phyloP scores from a whole-genome alignment of 2,113 vertebrate genomes.

The Sula dactylatra region DNA sequence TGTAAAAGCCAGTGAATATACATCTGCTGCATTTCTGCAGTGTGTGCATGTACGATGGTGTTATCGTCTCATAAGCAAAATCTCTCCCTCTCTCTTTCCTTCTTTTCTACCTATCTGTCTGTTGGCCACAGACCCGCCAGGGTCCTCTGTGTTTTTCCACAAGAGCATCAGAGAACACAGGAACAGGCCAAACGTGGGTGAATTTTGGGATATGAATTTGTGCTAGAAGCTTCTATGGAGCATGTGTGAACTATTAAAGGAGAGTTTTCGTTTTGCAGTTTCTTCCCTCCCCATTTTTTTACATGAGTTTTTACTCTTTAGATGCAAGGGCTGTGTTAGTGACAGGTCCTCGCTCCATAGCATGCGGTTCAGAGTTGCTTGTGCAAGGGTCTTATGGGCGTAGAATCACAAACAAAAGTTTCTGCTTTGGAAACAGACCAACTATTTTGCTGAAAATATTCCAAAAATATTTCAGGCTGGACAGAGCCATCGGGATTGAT shows the following conservation, averaged over 20 bases:
- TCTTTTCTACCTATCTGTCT: background rate
- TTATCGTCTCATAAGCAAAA: background rate
- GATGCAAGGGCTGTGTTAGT: background rate
- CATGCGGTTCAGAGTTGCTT: background rate
- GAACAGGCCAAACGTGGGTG: background rate
- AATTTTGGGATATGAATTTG: background rate
- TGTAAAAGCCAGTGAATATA: background rate
- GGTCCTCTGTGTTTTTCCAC: background rate
- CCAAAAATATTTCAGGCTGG: background rate
- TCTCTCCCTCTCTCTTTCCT: background rate
- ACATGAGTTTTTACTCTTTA: background rate
- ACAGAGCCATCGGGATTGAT: background rate
- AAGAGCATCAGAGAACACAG: background rate
- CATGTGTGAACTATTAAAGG: background rate
- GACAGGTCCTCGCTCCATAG: background rate
- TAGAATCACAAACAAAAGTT: background rate
- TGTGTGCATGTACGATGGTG: accelerated
- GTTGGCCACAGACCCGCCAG: background rate
- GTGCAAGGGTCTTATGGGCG: background rate
- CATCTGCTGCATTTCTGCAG: background rate
- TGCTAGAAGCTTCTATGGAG: background rate
- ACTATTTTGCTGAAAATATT: background rate
- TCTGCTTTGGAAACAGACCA: background rate
- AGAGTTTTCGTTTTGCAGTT: background rate
- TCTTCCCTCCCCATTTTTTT: background rate